Base-by-base conservation (phyloP, 1,140 invertebrate species). In the Drosophila tsacasi region DNA sequence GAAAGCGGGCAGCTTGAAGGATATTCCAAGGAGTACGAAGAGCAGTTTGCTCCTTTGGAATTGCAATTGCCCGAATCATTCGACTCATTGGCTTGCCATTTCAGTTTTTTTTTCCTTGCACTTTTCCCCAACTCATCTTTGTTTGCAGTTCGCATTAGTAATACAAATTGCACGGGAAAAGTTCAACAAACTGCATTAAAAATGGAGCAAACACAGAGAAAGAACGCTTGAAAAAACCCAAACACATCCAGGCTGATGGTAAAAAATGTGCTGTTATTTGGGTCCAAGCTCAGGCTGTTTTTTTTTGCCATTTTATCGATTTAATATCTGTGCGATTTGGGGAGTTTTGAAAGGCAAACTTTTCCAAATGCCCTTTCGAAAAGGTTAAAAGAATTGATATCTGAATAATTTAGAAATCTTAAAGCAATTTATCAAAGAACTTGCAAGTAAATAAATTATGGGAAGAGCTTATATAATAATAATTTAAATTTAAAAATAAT, bases 61-160 rank as follows among this genome's bases (percentile, higher is more conserved):
- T 77, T 57, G 78, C 80, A 89, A 89, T 83, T 83, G 83, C 71
- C 76, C 76, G 75, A 86, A 86, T 86, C 80, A 86, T 86, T 80
- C 84, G 83, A 89, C 73, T 86, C 83, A 86, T 86, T 86, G 84
- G 84, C 63, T 66, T 37, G 15, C 42, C 55, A 68, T 67, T 46
- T 27, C 60, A 27, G 67, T 73, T 60, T 27, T 27, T 67, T 68
- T 72, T 52, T 42, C 7, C 54, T 40, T 52, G 44, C 54, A 59
- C 55, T 78, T 78, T 68, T 42, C 23, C 30, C 57, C 50, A 47
- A 61, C 67, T 79, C 54, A 75, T 75, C 67, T 80, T 73, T 80
- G 76, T 79, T 79, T 73, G 76, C 80, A 44, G 50, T 77, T 44
- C 61, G 76, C 72, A 74, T 83, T 86, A 79, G 83, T 67, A 89